Percentiles rank a stretch among this genome's conserved stretches.
These are phyloP conservation scores for Teleiodes luculella DNA, from an alignment of 2,888 invertebrate species.

Conservation along the genomic window DNA sequence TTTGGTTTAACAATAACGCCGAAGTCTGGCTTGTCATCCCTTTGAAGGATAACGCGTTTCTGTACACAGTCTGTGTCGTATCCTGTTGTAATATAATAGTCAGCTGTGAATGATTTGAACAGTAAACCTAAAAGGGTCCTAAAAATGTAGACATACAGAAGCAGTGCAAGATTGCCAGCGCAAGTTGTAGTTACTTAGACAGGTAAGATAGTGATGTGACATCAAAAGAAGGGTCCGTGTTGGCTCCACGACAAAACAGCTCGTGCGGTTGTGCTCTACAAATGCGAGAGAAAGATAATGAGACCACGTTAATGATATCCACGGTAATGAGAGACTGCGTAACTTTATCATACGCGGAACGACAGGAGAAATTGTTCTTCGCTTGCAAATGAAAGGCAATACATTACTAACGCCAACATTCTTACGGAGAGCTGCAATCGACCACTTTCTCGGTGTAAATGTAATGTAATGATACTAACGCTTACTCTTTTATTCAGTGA, in stretches of 20 bases:
- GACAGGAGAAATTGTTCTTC: conserved; percentile 62
- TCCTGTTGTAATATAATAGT: neutral
- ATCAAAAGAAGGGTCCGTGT: conserved; percentile 26
- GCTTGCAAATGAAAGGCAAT: conserved; percentile 66
- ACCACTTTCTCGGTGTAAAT: conserved; percentile 55
- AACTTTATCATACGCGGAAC: conserved; percentile 64
- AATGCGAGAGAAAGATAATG: conserved; percentile 43
- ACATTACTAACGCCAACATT: conserved; percentile 38
- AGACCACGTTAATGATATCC: conserved; percentile 55
- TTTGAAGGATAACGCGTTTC: conserved; percentile 5
- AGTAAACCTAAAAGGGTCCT: too few species aligned
- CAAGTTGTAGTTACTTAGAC: neutral
- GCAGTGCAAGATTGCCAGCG: neutral
- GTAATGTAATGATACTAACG: conserved; percentile 43
- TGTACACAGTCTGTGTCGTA: neutral
- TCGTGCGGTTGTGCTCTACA: conserved; percentile 41
- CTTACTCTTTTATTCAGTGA: conserved; percentile 10
- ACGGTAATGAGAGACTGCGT: conserved; percentile 59
- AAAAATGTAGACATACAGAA: too few species aligned
- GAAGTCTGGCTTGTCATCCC: conserved; percentile 2
- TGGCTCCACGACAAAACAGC: conserved; percentile 40
- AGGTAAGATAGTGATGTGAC: conserved; percentile 26
- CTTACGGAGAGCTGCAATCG: conserved; percentile 44
- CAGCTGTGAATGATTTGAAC: neutral
- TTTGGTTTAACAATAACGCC: conserved; percentile 16